phyloP scores from a whole-genome alignment of 2,888 invertebrate genomes.

The Ectemnius cavifrons region DNA sequence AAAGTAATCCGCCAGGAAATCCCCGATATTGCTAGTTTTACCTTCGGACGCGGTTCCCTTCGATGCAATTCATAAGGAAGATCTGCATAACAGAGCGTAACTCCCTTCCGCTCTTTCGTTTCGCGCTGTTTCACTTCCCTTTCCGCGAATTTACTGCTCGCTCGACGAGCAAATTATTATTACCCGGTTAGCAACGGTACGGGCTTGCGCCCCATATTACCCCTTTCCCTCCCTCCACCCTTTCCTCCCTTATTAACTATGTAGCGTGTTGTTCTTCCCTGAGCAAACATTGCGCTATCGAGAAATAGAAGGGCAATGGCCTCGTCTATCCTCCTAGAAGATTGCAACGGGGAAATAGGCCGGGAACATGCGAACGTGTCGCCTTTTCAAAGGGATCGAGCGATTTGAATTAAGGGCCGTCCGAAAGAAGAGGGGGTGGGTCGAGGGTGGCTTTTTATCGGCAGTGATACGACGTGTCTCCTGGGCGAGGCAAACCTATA shows the following conservation, averaged over 20 bases:
- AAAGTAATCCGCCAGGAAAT: slow-evolving; percentile 30
- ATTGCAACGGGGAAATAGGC: slow-evolving; percentile 43
- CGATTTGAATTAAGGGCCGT: slow-evolving; percentile 62
- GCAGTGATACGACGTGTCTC: slow-evolving; percentile 53
- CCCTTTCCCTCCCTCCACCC: slow-evolving; percentile 11
- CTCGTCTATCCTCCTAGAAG: slow-evolving; percentile 16
- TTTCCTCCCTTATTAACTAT: slow-evolving; percentile 5
- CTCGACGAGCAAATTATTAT: not conserved
- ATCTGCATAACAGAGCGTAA: slow-evolving; percentile 2
- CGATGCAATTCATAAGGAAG: slow-evolving; percentile 5
- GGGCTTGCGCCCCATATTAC: not conserved
- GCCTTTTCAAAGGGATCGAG: slow-evolving; percentile 60
- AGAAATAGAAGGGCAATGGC: not conserved
- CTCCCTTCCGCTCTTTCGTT: not conserved
- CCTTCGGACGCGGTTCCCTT: not conserved
- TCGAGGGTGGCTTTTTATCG: slow-evolving; percentile 54
- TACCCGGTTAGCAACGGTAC: not conserved
- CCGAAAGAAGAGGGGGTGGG: slow-evolving; percentile 18
- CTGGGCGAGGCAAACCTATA: slow-evolving; percentile 63
- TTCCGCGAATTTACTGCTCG: not conserved
- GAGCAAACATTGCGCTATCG: not conserved
- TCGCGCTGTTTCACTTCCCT: not conserved
- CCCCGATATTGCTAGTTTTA: not conserved
- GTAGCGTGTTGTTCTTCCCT: not conserved
- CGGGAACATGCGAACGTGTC: slow-evolving; percentile 23